phyloP scores from a whole-genome alignment of 2,797 vertebrate species.

The Phrynocephalus vlangalii region DNA sequence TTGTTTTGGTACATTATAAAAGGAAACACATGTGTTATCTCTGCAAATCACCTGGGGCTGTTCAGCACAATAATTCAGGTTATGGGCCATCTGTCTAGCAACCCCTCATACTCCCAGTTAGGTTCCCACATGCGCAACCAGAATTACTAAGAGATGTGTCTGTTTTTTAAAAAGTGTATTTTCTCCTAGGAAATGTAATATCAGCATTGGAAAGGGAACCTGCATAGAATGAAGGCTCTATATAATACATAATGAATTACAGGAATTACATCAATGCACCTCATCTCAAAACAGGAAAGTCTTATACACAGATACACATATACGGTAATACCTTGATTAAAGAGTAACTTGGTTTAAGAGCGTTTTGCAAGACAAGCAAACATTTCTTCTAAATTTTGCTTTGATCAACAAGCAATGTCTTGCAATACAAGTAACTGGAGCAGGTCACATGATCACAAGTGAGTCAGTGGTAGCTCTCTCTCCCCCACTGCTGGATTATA shows the following conservation, averaged over 20 bases:
- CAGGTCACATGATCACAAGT: no score
- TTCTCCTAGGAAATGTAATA: background rate
- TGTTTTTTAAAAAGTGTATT: background rate
- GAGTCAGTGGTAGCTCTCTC: no score
- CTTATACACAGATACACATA: background rate
- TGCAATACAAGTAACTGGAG: no score
- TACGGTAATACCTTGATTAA: no score
- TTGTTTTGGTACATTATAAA: background rate
- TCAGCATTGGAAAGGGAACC: background rate
- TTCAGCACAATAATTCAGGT: background rate
- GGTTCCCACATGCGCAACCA: background rate
- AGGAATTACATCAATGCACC: background rate
- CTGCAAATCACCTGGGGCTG: background rate
- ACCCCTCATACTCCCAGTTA: background rate
- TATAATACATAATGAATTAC: background rate
- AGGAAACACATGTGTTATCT: background rate
- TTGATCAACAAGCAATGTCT: no score
- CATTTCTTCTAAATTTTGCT: no score
- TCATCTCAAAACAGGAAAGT: background rate
- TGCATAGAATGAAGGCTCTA: background rate
- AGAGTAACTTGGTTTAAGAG: no score
- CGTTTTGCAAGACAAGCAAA: no score
- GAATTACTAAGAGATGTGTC: background rate
- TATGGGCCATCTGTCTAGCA: background rate
- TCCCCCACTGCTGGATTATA: no score